Evolutionary conservation across 1,140 invertebrate genomes (phyloP), one percentile per base, ranked within the genome.

Genomic region (Meteorus sp.): DNA sequence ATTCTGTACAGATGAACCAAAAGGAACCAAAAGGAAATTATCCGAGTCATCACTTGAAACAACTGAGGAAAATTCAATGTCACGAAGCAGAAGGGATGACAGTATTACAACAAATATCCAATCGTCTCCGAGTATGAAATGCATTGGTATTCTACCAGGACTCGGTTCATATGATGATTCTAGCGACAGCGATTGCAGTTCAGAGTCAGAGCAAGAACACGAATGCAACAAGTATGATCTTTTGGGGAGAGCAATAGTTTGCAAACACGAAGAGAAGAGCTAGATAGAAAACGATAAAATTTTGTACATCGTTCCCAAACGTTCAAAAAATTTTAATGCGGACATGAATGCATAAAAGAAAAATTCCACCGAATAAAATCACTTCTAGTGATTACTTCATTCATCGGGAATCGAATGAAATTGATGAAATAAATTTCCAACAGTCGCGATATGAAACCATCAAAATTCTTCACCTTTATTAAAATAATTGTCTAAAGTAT

Each of bases 61-160:
- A 77, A 31, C 35, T 27, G 37, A 56, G 47, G 59, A 64, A 5
- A 60, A 73, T 17, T 11, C 41, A 29, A 56, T 33, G 31, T 45
- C 56, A 33, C 29, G 50, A 43, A 57, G 25, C 37, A 52, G 45
- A 19, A 9, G 29, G 8, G 50, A 60, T 13, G 39, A 13, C n/a
- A n/a, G n/a, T n/a, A n/a, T n/a, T 1, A 48, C 53, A 25, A 43
- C 7, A 33, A 19, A 61, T 29, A 60, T 9, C 27, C 33, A 51
- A 59, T 44, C 23, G 19, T 15, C 37, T 13, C 22, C 37, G 74
- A 80, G 78, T 3, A 70, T 90, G 29, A 85, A 85, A 45, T 90
- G 89, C 64, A 85, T 91, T 54, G 90, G 86, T 1, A 85, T 92
- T 51, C 76, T 93, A 37, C 91, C 91, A 8, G 90, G 91, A 1